Evolutionary conservation across 2,888 invertebrate species (phyloP).

Genomic region (Cataglyphis cursor): DNA sequence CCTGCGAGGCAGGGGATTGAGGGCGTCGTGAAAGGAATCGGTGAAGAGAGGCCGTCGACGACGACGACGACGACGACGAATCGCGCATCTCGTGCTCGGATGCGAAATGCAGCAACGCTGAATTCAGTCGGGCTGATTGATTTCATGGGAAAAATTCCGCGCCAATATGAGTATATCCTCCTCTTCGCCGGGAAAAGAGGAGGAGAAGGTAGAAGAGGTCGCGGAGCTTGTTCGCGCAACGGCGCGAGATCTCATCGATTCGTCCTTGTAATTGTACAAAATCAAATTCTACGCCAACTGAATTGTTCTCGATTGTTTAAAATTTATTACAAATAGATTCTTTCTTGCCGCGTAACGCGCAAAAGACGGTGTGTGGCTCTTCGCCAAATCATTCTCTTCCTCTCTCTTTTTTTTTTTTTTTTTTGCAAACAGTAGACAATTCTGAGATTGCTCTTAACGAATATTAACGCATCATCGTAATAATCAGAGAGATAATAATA

Average conservation of each 20-base stretch:
- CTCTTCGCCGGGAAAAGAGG: conserved; percentile 3
- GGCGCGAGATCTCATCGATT: conserved; percentile 64
- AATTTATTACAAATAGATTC: conserved; percentile 61
- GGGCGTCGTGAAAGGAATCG: conserved; percentile 69
- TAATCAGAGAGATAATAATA: conserved; percentile 25
- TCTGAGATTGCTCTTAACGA: conserved; percentile 43
- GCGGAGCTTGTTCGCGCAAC: conserved; percentile 40
- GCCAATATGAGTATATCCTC: conserved; percentile 56
- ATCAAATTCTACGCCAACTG: conserved; percentile 49
- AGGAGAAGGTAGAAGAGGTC: not conserved
- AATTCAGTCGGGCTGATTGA: conserved; percentile 69
- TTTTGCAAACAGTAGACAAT: not conserved
- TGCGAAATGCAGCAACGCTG: conserved; percentile 66
- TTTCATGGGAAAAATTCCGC: conserved; percentile 62
- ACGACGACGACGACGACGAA: conserved; percentile 41
- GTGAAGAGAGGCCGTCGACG: conserved; percentile 59
- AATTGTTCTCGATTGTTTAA: conserved; percentile 40
- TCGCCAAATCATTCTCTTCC: not conserved
- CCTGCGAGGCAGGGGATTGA: conserved; percentile 65
- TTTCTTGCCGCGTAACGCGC: not conserved
- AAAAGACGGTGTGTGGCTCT: not conserved
- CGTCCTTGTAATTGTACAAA: conserved; percentile 66
- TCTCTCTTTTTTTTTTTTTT: not conserved
- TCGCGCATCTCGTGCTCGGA: conserved; percentile 62
- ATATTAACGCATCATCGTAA: conserved; percentile 50